These are phyloP conservation scores for Andrena bucephala DNA, from an alignment of 2,888 invertebrate genomes.

Conservation along the genomic window DNA sequence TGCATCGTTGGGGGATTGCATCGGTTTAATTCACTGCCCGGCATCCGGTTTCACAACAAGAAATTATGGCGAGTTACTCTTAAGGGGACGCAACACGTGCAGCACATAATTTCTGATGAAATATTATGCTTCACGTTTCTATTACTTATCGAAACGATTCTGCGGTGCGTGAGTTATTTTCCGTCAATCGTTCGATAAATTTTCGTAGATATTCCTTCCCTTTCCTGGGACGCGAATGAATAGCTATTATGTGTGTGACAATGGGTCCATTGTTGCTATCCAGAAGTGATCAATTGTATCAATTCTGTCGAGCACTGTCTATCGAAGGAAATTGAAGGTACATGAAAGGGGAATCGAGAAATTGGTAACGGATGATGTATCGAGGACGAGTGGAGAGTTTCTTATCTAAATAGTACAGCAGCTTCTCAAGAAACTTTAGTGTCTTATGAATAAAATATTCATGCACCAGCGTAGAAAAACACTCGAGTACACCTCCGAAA, in stretches of 20 bases:
- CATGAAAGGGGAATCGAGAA: background rate
- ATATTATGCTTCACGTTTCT: background rate
- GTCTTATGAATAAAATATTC: too few species aligned
- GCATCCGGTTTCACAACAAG: background rate
- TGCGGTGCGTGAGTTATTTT: background rate
- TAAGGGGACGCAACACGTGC: background rate
- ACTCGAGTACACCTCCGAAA: background rate
- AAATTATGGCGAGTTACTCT: background rate
- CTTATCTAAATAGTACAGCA: too few species aligned
- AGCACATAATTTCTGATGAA: too few species aligned
- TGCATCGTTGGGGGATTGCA: background rate
- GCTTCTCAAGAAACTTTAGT: too few species aligned
- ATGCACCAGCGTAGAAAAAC: background rate
- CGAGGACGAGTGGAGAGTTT: too few species aligned
- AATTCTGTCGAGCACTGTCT: background rate
- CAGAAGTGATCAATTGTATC: background rate
- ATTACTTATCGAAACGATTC: background rate
- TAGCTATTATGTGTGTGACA: background rate
- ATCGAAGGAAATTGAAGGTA: background rate
- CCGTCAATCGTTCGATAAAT: background rate
- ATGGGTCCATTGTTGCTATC: background rate
- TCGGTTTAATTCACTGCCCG: background rate
- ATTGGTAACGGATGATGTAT: background rate
- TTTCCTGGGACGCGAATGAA: background rate
- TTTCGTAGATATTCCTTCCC: background rate